Evolutionary conservation across 2,113 vertebrate genomes (phyloP), one percentile per base, ranked within the genome.

Genomic region (Corydoras maculifer): DNA sequence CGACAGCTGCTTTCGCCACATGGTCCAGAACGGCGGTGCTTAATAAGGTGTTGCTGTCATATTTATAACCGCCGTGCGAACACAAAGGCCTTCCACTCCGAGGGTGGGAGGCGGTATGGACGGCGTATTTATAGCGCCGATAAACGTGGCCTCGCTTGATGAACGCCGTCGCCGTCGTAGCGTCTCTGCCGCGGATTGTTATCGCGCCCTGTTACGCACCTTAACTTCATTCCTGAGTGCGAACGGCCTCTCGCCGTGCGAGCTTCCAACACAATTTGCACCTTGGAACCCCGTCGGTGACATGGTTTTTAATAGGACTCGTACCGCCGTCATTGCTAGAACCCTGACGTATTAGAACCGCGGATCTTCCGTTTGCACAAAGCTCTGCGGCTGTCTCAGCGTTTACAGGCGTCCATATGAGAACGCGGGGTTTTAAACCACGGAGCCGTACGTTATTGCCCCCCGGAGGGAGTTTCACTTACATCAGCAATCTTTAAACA

Each of bases 151-250:
- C 72, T 77, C 69, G 74, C 61, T 78, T 79, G 84, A 74, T 67
- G 70, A 80, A 81, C 75, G 73, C 65, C 76, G 83, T 86, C 72
- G 80, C 75, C 61, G 76, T 62, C 14, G 57, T 75, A 75, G 78
- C 10, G 65, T 68, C 62, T 74, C 71, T 72, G 73, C 65, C 68
- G 62, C 50, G 25, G 77, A 70, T 84, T 73, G 75, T 75, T 78
- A 82, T 81, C 25, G 48, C 55, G 79, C 79, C 74, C 64, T 78
- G 53, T 74, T 70, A 77, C 77, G 7, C 68, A 79, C 72, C 69
- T 75, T 68, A 73, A 79, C 75, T 63, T 78, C 67, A 76, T 68
- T 68, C 43, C 18, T 50, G 7, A 43, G 35, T 43, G 35, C 7
- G 58, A 51, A 53, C 11, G 51, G 51, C 65, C 71, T 80, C 51